These are phyloP conservation scores for Pelecanoides urinatrix DNA, from an alignment of 2,113 vertebrate species.

Conservation along the genomic window DNA sequence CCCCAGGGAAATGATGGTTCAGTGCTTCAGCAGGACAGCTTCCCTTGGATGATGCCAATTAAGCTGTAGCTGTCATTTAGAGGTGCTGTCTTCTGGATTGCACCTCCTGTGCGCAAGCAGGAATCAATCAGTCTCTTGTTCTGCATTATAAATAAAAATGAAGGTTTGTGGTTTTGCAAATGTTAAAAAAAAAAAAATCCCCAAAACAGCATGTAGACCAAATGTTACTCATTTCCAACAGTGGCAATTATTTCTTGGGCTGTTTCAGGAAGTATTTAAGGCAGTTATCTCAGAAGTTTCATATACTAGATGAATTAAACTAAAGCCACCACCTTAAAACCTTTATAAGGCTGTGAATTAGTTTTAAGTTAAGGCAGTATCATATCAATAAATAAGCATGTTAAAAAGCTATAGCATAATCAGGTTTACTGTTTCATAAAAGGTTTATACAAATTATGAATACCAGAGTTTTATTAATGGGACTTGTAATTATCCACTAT, in stretches of 20 bases:
- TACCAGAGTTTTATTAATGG: slow-evolving; percentile 87
- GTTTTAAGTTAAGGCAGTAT: slow-evolving; percentile 10
- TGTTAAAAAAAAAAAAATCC: neutral
- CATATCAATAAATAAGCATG: slow-evolving; percentile 9
- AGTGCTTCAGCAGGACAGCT: slow-evolving; percentile 33
- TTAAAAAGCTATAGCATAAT: slow-evolving; percentile 37
- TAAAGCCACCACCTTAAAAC: neutral
- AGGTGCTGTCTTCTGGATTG: neutral
- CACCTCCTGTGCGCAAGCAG: slow-evolving; percentile 14
- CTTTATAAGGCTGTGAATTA: neutral
- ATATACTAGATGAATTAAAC: neutral
- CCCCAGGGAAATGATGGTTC: slow-evolving; percentile 37
- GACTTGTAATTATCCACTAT: slow-evolving; percentile 87
- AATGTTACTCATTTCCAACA: neutral
- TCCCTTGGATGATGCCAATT: slow-evolving; percentile 48
- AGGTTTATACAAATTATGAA: slow-evolving; percentile 82
- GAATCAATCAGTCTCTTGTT: slow-evolving; percentile 14
- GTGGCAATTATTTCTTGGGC: neutral
- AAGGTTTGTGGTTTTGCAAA: neutral
- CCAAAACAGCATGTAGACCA: neutral
- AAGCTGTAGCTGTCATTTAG: slow-evolving; percentile 60
- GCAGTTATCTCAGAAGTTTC: neutral
- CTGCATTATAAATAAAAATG: slow-evolving; percentile 10
- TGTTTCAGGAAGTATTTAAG: neutral
- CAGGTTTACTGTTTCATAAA: slow-evolving; percentile 70